Conservation (phyloP, 2,888 invertebrate genomes). For the Apotomis turbidana region DNA sequence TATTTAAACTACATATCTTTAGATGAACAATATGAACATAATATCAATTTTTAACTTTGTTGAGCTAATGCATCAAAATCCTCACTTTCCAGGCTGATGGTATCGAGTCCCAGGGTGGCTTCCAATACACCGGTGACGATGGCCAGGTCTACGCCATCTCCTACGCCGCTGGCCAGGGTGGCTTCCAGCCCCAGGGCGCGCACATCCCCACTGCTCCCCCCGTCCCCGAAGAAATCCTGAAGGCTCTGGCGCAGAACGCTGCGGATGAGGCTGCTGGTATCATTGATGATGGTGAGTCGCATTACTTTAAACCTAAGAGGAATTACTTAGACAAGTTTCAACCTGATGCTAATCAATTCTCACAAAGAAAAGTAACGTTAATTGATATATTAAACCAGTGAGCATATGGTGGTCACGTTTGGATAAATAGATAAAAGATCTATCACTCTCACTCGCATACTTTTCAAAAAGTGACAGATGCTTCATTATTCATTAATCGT, state of each 20-base stretch:
- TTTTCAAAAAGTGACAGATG: no score
- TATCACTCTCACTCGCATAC: no score
- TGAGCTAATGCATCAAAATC: neutral
- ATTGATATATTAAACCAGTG: no score
- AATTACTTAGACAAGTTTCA: no score
- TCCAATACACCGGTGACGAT: slow-evolving; percentile 85
- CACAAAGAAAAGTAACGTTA: no score
- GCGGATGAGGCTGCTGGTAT: slow-evolving; percentile 83
- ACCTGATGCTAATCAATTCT: no score
- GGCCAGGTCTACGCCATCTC: slow-evolving; percentile 82
- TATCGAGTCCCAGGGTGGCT: slow-evolving; percentile 83
- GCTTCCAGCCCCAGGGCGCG: slow-evolving; percentile 83
- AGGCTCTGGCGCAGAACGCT: slow-evolving; percentile 81
- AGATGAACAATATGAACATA: no score
- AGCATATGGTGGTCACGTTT: no score
- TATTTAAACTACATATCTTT: no score
- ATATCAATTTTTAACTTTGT: neutral
- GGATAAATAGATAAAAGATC: no score
- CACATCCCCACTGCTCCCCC: slow-evolving; percentile 85
- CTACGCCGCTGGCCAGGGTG: slow-evolving; percentile 83
- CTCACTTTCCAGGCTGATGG: slow-evolving; percentile 71
- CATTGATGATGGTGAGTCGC: slow-evolving; percentile 77
- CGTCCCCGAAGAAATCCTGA: slow-evolving; percentile 83
- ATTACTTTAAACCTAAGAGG: neutral
- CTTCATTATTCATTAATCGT: no score